These are phyloP conservation scores for Unio delphinus DNA, from an alignment of 2,888 invertebrate species.

Conservation along the genomic window DNA sequence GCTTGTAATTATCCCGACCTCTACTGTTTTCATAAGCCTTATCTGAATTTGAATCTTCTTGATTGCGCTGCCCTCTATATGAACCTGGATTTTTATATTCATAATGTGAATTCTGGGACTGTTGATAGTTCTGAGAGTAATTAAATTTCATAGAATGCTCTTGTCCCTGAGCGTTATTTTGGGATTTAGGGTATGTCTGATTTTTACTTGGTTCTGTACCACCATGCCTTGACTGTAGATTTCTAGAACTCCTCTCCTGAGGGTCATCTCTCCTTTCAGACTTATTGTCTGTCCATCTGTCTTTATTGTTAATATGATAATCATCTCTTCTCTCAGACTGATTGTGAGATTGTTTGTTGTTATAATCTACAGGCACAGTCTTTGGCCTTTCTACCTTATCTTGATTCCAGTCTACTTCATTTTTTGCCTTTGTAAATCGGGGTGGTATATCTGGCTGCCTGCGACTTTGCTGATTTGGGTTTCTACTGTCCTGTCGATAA, in stretches of 20 bases:
- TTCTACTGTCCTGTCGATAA: background rate
- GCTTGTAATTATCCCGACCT: too few relatives aligned
- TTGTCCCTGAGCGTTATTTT: slow-evolving; percentile 1
- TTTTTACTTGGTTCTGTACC: slow-evolving; percentile 11
- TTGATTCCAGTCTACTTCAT: slow-evolving; percentile 19
- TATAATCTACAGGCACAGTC: slow-evolving; percentile 16
- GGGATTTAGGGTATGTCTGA: slow-evolving; percentile 3
- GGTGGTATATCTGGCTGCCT: slow-evolving; percentile 31
- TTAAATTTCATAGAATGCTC: too few relatives aligned
- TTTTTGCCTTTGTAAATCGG: slow-evolving; percentile 34
- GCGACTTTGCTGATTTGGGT: slow-evolving; percentile 3
- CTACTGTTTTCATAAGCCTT: too few relatives aligned
- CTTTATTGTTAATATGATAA: slow-evolving; percentile 14
- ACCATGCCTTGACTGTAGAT: slow-evolving; percentile 8
- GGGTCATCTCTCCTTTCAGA: slow-evolving; percentile 5
- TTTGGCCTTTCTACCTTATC: slow-evolving; percentile 23
- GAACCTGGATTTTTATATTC: too few relatives aligned
- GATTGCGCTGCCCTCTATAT: too few relatives aligned
- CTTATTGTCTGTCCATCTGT: slow-evolving; percentile 15
- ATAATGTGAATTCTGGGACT: too few relatives aligned
- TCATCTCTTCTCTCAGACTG: slow-evolving; percentile 10
- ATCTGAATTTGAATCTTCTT: too few relatives aligned
- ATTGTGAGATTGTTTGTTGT: slow-evolving; percentile 12
- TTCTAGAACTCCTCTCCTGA: background rate
- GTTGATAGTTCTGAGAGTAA: too few relatives aligned